Percentiles rank a stretch among this genome's conserved stretches.
These are phyloP conservation scores for Mesorhabditis belari DNA, from an alignment of 2,888 invertebrate species.

Conservation along the genomic window DNA sequence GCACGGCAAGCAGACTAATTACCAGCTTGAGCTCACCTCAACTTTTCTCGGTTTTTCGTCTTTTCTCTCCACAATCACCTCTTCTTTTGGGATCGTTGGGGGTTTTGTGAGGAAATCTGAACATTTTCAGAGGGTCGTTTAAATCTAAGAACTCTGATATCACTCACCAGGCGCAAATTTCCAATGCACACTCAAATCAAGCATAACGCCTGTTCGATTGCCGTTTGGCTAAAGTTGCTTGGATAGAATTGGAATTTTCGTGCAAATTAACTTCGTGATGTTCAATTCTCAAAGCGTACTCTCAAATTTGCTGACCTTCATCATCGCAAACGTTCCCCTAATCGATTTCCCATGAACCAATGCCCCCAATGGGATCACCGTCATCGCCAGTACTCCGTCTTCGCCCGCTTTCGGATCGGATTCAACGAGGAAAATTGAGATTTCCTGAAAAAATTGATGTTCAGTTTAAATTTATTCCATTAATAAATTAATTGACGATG, in stretches of 20 bases:
- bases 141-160: too few species aligned
- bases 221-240: not conserved
- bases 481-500: too few species aligned
- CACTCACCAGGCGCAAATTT: not conserved
- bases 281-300: slow-evolving; percentile 15
- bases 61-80: too few species aligned
- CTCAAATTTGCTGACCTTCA: slow-evolving; percentile 6
- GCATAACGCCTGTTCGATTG: not conserved
- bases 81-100: too few species aligned
- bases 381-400: slow-evolving; percentile 20
- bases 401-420: slow-evolving; percentile 12
- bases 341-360: slow-evolving; percentile 30
- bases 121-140: too few species aligned
- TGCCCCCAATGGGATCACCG: slow-evolving; percentile 28
- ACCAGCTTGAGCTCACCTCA: too few species aligned
- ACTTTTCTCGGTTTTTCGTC: too few species aligned
- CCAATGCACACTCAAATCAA: not conserved
- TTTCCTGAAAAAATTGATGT: slow-evolving; percentile 26
- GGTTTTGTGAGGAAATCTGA: too few species aligned
- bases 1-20: too few species aligned
- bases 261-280: too few species aligned
- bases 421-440: slow-evolving; percentile 30
- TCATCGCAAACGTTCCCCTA: slow-evolving; percentile 34
- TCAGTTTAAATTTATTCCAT: too few species aligned
- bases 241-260: too few species aligned